Percentiles rank a stretch among this genome's conserved stretches.
Conservation (phyloP, 2,797 vertebrate genomes). For the Hozukius guyotensis region DNA sequence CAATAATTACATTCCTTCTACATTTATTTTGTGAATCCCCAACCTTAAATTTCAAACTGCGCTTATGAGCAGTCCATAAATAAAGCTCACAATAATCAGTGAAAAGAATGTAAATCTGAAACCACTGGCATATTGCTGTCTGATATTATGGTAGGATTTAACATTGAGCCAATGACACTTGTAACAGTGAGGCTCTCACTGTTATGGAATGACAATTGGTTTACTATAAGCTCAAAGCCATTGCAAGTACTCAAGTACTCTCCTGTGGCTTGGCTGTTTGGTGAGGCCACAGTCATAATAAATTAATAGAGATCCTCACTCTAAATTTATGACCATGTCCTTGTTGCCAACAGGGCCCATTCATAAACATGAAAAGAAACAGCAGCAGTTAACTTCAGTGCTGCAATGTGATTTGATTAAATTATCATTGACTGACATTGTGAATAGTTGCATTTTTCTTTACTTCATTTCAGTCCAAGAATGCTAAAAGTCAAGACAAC, state of each 20-base stretch:
- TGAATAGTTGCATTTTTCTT: neutral
- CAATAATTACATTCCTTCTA: too few species aligned
- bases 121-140: constrained; percentile 8
- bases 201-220: constrained; percentile 65
- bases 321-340: constrained; percentile 43
- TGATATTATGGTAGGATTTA: constrained; percentile 29
- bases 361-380: constrained; percentile 31
- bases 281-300: constrained; percentile 30
- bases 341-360: constrained; percentile 34
- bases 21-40: too few species aligned
- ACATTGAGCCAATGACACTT: constrained; percentile 11
- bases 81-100: neutral
- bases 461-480: neutral
- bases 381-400: neutral
- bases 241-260: constrained; percentile 40
- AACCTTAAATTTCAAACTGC: too few species aligned
- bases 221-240: constrained; percentile 43
- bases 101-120: constrained; percentile 1
- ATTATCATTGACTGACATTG: neutral
- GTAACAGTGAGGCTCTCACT: constrained; percentile 26
- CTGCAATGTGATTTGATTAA: neutral
- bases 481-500: neutral
- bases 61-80: neutral
- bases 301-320: constrained; percentile 39
- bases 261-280: constrained; percentile 33